Base-by-base conservation (phyloP, 2,888 invertebrate genomes). In the Hylaea fasciaria region DNA sequence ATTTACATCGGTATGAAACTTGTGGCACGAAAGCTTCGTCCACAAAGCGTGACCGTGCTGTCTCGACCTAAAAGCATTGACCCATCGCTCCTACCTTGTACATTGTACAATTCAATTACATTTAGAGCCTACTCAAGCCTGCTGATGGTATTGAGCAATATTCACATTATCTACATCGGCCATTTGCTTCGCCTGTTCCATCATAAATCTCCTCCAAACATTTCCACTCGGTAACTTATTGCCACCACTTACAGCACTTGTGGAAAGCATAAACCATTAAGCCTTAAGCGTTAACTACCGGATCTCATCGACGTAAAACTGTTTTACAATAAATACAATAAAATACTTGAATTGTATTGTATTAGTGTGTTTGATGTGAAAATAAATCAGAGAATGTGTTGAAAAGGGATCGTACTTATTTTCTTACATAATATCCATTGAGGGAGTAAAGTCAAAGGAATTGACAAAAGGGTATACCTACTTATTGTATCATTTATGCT, bases 401-500 rank as follows among this genome's bases (percentile, higher is more conserved):
- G 60, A 69, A 73, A 77, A 69, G 67, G 69, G 65, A 65, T 70
- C 59, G 57, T 62, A 44, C 51, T 51, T 51, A 48, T 56, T 55
- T 51, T 41, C 64, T 68, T 70, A 65, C 66, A 71, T 76, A 84
- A 74, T 76, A 81, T 85, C n/a, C 77, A 84, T 81, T 72, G 62
- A 70, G 53, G 66, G 64, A 69, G 69, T 65, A 70, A 81, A 81
- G 73, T 87, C 87, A 86, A 87, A 87, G 82, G 72, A 69, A 72
- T 77, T 82, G 76, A 69, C 65, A 70, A 66, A 76, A 73, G 69
- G 70, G 72, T 71, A 72, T 66, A 52, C 71, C 22, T 22, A 22
- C 22, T 22, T 22, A 22, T 32, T 8, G 32, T 32, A 32, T 7
- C 1, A 32, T 7, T 32, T 1, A 32, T 32, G 32, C 3, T 32